These are phyloP conservation scores for Alviniconcha strummeri DNA, from an alignment of 2,888 invertebrate species.

Conservation along the genomic window DNA sequence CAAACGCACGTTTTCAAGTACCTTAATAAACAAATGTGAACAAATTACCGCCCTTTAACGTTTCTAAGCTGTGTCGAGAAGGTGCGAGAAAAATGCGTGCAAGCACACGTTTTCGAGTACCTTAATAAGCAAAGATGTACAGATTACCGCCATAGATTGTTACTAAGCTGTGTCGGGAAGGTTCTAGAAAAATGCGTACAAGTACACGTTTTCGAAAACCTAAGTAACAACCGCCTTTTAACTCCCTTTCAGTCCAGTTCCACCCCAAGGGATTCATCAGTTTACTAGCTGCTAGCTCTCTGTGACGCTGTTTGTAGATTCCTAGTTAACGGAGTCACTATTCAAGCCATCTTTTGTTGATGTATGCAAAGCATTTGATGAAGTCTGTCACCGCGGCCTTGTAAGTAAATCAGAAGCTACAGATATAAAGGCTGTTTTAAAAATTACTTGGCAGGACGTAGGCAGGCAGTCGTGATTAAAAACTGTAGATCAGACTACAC, in stretches of 20 bases:
- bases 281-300: background rate
- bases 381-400: background rate
- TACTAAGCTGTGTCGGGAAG: too few relatives aligned
- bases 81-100: too few relatives aligned
- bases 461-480: too few relatives aligned
- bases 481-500: too few relatives aligned
- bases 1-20: too few relatives aligned
- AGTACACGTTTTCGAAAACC: too few relatives aligned
- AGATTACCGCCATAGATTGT: too few relatives aligned
- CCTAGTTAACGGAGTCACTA: background rate
- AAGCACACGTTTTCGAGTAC: too few relatives aligned
- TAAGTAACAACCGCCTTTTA: background rate
- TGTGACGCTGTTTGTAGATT: conserved; percentile 6
- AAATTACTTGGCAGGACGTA: background rate
- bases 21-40: too few relatives aligned
- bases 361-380: conserved; percentile 7
- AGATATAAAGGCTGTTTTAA: background rate
- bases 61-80: too few relatives aligned
- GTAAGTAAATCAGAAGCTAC: background rate
- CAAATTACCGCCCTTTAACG: background rate
- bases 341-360: background rate
- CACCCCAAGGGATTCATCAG: background rate
- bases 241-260: background rate
- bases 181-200: too few relatives aligned
- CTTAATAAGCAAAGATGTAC: too few relatives aligned